Base-by-base conservation (phyloP, 2,888 invertebrate species). In the Autographa pulchrina region DNA sequence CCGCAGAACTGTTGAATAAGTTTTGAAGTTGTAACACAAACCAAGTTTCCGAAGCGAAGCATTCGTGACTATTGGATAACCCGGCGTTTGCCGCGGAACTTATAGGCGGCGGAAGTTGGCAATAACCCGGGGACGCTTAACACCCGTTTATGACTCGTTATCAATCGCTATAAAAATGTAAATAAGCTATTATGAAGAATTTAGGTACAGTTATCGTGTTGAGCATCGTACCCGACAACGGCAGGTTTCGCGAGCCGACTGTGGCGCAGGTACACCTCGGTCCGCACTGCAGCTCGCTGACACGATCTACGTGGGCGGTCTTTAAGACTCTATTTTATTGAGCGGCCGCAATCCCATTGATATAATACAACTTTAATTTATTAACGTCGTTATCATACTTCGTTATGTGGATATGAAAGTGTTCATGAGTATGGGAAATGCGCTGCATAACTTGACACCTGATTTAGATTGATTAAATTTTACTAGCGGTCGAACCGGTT, bases 241-340 rank as follows among this genome's bases (percentile, higher is more conserved):
- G 52, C 41, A 41, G 59, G 60, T 78, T 81, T 77, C 54, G 79
- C 77, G 72, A 72, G 59, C 58, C 60, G 66, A 56, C 63, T 20
- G 16, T 56, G 66, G 65, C 68, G 68, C 70, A 63, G 59, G 65
- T 66, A 58, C 69, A 54, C 58, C 65, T 68, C 68, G 72, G 65
- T 67, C 62, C 69, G 60, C 62, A 65, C 78, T 73, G 80, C 78
- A 82, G 77, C 68, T 76, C 56, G 74, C 73, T 79, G 82, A 78
- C 81, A 78, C 81, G 66, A 60, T 52, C 86, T 65, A 74, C 81
- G 83, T 92, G 91, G 89, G 92, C 81, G 92, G 92, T 88, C 91
- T 80, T 86, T 78, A 84, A 87, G 85, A 85, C 80, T 86, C 85
- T 85, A 88, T 88, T 90, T 91, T 88, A 91, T 87, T 80, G 75